Conservation (phyloP, 2,888 invertebrate species). For the Volucella inanis region DNA sequence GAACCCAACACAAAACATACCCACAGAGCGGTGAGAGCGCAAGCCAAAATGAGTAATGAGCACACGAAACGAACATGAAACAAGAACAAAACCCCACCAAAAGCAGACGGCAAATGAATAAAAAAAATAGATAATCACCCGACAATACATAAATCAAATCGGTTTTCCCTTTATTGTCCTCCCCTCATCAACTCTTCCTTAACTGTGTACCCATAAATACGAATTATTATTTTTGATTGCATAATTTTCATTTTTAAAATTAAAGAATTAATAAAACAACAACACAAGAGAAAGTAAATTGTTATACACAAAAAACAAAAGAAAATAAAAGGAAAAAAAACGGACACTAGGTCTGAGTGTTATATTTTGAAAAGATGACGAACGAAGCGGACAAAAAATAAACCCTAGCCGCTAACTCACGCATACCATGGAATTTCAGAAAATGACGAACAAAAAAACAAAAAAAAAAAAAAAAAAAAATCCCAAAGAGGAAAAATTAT, state of each 20-base stretch:
- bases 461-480: too few species aligned
- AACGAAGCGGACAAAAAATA: conserved; percentile 72
- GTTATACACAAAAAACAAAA: conserved; percentile 60
- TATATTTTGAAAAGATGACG: conserved; percentile 74
- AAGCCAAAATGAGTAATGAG: conserved; percentile 17
- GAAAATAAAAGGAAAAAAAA: too few species aligned
- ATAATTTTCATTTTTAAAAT: conserved; percentile 51
- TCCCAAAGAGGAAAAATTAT: conserved; percentile 17
- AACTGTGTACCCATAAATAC: conserved; percentile 41
- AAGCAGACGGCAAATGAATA: conserved; percentile 8
- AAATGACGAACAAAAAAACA: too few species aligned
- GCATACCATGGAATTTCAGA: conserved; percentile 45
- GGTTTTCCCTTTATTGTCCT: not conserved
- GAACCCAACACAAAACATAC: not conserved
- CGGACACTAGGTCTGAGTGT: conserved; percentile 41
- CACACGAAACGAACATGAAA: not conserved
- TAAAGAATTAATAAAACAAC: conserved; percentile 38
- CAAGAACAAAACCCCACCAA: too few species aligned
- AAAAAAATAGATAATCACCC: conserved; percentile 21
- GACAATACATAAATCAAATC: conserved; percentile 35
- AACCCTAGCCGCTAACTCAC: conserved; percentile 74
- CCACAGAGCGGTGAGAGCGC: conserved; percentile 4
- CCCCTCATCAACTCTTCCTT: too few species aligned
- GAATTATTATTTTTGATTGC: conserved; percentile 58
- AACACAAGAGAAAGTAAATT: conserved; percentile 72